Base-by-base conservation (phyloP, 35 echinoderm and acorn worm genomes). In the Ophiothrix spiculata region DNA sequence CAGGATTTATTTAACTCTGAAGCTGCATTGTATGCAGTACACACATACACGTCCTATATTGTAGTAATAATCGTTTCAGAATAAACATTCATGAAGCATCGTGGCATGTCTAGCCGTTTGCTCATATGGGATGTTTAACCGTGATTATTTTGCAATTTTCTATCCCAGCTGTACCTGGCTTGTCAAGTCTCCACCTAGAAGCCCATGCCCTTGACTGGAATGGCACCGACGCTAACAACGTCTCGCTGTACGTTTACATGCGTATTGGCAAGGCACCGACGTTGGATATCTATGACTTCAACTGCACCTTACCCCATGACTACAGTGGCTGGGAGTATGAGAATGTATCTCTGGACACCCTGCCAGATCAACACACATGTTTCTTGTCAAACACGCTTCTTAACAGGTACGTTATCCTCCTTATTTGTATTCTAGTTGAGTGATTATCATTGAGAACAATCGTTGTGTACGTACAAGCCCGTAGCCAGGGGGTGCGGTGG, bases 301-400 rank as follows among this genome's bases (percentile, higher is more conserved):
- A 95, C 85, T 95, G 93, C 42, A 95, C 88, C 17, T 75, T 95
- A 11, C 93, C 93, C 36, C 40, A 91, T 38, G n/a, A n/a, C n/a
- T 88, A 79, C 37, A 34, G 56, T 40, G 38, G 56, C 6, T 83
- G 85, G 45, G 89, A 95, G 64, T 56, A 37, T 16, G 84, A 87
- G 1, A 92, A 92, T 42, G 36, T 78, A 1, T 87, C 90, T 0
- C n/a, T 75, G 37, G 84, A 92, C 39, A 78, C 74, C 21, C 78
- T 92, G 29, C 93, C 93, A 13, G 93, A 95, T 38, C 84, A 78
- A 25, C 45, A 95, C 80, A 91, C 90, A 2, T 95, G 93, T 37
- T 95, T 95, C 80, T 35, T 95, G 45, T 54, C 21, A 54, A 54
- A 11, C 21, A 11, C 45, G 8, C 21, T 8, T 21, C 21, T 54